phyloP scores from a whole-genome alignment of 2,888 invertebrate genomes.

The Ochropleura plecta region DNA sequence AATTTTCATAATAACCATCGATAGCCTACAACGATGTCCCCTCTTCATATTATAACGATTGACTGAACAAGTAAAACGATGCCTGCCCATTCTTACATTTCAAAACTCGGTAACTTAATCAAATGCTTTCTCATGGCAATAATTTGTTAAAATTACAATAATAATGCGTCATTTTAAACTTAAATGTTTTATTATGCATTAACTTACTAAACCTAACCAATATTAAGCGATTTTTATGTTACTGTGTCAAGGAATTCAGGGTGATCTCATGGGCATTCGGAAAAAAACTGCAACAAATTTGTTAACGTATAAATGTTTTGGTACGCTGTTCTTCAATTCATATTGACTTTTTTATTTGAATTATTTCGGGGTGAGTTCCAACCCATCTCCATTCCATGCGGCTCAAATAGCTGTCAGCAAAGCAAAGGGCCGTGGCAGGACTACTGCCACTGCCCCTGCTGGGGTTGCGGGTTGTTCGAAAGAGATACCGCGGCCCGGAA shows the following conservation, averaged over 20 bases:
- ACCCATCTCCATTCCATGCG: no score
- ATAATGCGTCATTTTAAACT: slow-evolving; percentile 2
- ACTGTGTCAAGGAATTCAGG: slow-evolving; percentile 42
- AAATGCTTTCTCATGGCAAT: background rate
- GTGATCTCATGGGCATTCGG: slow-evolving; percentile 28
- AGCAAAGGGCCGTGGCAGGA: no score
- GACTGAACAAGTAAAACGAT: slow-evolving; percentile 11
- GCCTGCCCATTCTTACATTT: slow-evolving; percentile 9
- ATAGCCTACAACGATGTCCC: slow-evolving; percentile 1
- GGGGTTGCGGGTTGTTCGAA: no score
- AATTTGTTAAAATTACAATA: background rate
- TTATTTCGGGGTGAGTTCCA: no score
- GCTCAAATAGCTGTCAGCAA: no score
- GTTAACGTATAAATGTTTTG: background rate
- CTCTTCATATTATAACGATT: no score
- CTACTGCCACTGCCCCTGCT: no score
- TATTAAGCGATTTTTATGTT: slow-evolving; percentile 32
- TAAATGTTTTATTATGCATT: slow-evolving; percentile 20
- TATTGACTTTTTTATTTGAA: background rate
- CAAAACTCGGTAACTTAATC: background rate
- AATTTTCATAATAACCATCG: slow-evolving; percentile 40
- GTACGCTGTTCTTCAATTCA: background rate
- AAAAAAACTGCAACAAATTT: slow-evolving; percentile 9
- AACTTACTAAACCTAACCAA: slow-evolving; percentile 3
- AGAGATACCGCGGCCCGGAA: no score